Base-by-base conservation (phyloP, 2,797 vertebrate genomes). In the Clarias fuscus region DNA sequence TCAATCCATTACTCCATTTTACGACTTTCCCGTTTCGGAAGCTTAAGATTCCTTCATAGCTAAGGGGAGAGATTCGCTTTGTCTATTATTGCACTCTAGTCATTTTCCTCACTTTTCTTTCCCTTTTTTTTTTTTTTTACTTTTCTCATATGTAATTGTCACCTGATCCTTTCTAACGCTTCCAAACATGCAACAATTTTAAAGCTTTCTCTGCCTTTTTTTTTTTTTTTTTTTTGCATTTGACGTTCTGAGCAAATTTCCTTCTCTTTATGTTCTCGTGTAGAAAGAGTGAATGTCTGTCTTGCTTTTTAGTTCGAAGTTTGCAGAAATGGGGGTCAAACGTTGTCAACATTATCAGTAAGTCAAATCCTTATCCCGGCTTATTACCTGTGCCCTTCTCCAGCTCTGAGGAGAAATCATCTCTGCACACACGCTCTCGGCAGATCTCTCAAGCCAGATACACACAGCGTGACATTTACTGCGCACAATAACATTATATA, bases 401-500 rank as follows among this genome's bases (percentile, higher is more conserved):
- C 71, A 92, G 88, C 91, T 88, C 84, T 87, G 83, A 90, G 83
- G 80, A 86, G 59, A 85, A 90, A 87, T 86, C 89, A 67, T 87
- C 91, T 91, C 73, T 18, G 58, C 88, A 88, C 90, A 91, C 86
- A 73, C 27, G 71, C 88, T 79, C 72, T 85, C 20, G 59, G 17
- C 43, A 73, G 90, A 89, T 90, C 85, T 91, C 92, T 91, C 84
- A 84, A 80, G 88, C 59, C 82, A 88, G 89, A 90, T 91, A 85
- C 80, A 88, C 79, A 88, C 82, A 89, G 48, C 88, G 77, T 94
- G 94, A 93, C 93, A 94, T 94, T 95, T 94, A 88, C 88, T 59
- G 83, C 84, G 77, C 89, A 88, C 89, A 89, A 87, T 77, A 83
- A 86, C 27, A 88, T 82, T 64, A 33, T 33, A 1, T 1, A 56